Evolutionary conservation across 2,113 vertebrate species (phyloP), one percentile per base, ranked within the genome.

Genomic region (Hypomesus transpacificus): DNA sequence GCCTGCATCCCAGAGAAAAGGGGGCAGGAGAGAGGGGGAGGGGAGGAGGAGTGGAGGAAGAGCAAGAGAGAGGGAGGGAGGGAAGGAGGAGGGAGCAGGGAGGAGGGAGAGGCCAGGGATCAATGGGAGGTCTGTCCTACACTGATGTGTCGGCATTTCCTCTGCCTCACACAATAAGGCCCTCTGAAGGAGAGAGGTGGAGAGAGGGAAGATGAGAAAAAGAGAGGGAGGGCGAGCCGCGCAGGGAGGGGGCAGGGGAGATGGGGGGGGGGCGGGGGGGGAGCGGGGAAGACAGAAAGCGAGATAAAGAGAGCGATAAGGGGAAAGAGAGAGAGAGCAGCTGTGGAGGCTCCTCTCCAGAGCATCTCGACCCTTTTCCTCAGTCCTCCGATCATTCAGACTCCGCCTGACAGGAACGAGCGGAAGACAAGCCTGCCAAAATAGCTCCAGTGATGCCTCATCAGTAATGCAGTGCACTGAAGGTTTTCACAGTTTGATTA

Each of bases 81-180:
- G 31, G 31, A n/a, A 56, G 18, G 26, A 9, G 20, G 39, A 16
- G 60, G 75, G 80, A 75, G 71, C 65, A 77, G 69, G 75, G 70
- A 70, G 77, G 71, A 84, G 79, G 80, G 70, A 73, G 78, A 79
- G 84, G 75, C 24, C 73, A 79, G 73, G 34, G 79, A 88, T 85
- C 80, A 87, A 85, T 84, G 83, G 87, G 85, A 78, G 80, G 76
- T 86, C 84, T 90, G 88, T 90, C 83, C 87, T 88, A 83, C 84
- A 82, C 83, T 87, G 71, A 70, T 60, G 85, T 74, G 82, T 90
- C 80, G 86, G 87, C 85, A 89, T 90, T 91, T 91, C 88, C 89
- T 85, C 71, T 20, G n/a, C 14, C 28, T 69, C 76, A 80, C 82
- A 90, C 85, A 89, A 86, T 84, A 85, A 88, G 79, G 70, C 81